phyloP scores from a whole-genome alignment of 2,113 vertebrate genomes.

The Cisticola juncidis region DNA sequence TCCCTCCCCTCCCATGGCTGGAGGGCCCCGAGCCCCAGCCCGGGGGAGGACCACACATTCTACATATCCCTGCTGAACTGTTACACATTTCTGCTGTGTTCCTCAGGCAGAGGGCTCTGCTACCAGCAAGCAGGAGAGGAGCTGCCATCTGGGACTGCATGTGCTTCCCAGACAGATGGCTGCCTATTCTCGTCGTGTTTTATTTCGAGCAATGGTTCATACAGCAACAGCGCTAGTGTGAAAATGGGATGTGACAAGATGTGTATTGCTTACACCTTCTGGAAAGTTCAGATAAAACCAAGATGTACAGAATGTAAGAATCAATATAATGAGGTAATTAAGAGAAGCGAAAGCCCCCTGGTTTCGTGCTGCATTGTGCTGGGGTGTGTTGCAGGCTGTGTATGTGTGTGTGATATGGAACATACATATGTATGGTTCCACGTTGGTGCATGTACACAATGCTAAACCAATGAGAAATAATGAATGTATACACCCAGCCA shows the following conservation, averaged over 20 bases:
- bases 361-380: slow-evolving; percentile 1
- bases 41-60: background rate
- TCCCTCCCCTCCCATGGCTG: background rate
- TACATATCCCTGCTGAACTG: slow-evolving; percentile 39
- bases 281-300: slow-evolving; percentile 68
- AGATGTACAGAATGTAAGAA: slow-evolving; percentile 51
- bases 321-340: slow-evolving; percentile 63
- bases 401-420: background rate
- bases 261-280: slow-evolving; percentile 65
- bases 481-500: background rate
- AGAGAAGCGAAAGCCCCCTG: background rate
- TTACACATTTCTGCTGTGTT: slow-evolving; percentile 60
- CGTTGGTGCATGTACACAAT: background rate
- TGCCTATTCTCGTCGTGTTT: slow-evolving; percentile 65
- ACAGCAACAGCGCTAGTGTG: slow-evolving; percentile 64
- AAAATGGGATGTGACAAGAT: slow-evolving; percentile 74
- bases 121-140: slow-evolving; percentile 68
- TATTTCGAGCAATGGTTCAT: slow-evolving; percentile 73
- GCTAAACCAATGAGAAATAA: background rate
- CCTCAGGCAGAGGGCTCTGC: slow-evolving; percentile 68
- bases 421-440: slow-evolving; percentile 6
- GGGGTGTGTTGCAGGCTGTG: background rate
- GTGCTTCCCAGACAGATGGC: slow-evolving; percentile 75
- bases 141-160: slow-evolving; percentile 69
- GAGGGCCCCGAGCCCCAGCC: background rate